Percentiles rank a stretch among this genome's conserved stretches.
Conservation (phyloP, 2,113 vertebrate genomes). For the Sprattus sprattus region DNA sequence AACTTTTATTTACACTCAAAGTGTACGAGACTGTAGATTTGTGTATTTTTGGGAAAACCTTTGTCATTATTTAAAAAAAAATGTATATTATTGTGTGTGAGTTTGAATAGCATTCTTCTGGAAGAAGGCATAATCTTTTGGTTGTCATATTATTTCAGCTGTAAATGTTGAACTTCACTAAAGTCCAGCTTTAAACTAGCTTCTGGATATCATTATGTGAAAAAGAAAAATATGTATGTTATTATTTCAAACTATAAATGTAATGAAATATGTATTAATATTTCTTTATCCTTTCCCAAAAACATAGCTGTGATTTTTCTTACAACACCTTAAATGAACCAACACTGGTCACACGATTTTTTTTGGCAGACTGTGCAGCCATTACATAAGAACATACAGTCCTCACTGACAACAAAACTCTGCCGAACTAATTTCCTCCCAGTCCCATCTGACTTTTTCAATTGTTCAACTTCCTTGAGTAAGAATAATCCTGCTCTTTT, state of each 20-base stretch:
- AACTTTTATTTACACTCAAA: not conserved
- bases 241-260: not conserved
- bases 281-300: not conserved
- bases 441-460: not conserved
- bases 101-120: not conserved
- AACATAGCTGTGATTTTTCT: constrained; percentile 15
- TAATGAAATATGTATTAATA: constrained; percentile 17
- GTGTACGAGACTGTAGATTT: not conserved
- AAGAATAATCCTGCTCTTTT: constrained; percentile 15
- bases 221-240: not conserved
- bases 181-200: not conserved
- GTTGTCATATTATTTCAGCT: not conserved
- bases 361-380: not conserved
- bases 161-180: not conserved
- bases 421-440: constrained; percentile 1
- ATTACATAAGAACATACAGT: constrained; percentile 1
- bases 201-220: constrained; percentile 10
- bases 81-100: not conserved
- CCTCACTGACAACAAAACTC: constrained; percentile 1
- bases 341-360: not conserved
- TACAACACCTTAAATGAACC: not conserved
- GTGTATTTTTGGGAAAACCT: not conserved
- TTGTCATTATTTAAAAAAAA: not conserved
- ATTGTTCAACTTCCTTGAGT: constrained; percentile 4
- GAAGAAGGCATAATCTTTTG: not conserved